phyloP scores from a whole-genome alignment of 2,888 invertebrate genomes.

The Tenthredo livida region DNA sequence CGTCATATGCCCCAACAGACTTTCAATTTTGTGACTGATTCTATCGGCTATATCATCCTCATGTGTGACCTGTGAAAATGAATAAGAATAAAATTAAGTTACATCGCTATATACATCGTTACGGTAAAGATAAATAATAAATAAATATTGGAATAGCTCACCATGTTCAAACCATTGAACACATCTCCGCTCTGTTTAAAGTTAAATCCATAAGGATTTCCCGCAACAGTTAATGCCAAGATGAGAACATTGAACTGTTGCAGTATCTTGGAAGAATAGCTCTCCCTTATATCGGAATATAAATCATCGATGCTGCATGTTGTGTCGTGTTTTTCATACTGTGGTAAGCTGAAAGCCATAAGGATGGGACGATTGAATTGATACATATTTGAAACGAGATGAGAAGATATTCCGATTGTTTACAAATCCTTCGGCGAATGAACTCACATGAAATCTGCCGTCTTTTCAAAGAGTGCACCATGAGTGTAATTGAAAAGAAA shows the following conservation, averaged over 20 bases:
- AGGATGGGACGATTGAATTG: not conserved
- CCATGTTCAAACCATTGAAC: constrained; percentile 28
- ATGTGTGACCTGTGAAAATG: constrained; percentile 64
- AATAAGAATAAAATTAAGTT: constrained; percentile 31
- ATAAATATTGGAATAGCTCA: not conserved
- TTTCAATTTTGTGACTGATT: constrained; percentile 75
- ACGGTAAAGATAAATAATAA: not conserved
- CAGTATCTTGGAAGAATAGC: constrained; percentile 86
- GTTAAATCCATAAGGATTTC: constrained; percentile 85
- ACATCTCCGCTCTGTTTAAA: constrained; percentile 66
- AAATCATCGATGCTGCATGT: constrained; percentile 80
- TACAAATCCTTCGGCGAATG: not conserved
- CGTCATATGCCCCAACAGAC: constrained; percentile 78
- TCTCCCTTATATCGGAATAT: constrained; percentile 81
- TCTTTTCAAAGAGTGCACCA: constrained; percentile 71
- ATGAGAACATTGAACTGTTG: constrained; percentile 91
- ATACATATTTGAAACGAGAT: not conserved
- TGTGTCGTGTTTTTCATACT: constrained; percentile 83
- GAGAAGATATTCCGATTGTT: not conserved
- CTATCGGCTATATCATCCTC: constrained; percentile 74
- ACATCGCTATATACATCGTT: not conserved
- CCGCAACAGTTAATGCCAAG: constrained; percentile 88
- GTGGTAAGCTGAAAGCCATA: constrained; percentile 82
- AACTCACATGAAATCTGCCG: constrained; percentile 69
- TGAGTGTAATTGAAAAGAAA: constrained; percentile 71